A percentile compares a stretch with the other conserved stretches of the same genome.
phyloP scores from a whole-genome alignment of 2,888 invertebrate species.

The Drosophila leonis region DNA sequence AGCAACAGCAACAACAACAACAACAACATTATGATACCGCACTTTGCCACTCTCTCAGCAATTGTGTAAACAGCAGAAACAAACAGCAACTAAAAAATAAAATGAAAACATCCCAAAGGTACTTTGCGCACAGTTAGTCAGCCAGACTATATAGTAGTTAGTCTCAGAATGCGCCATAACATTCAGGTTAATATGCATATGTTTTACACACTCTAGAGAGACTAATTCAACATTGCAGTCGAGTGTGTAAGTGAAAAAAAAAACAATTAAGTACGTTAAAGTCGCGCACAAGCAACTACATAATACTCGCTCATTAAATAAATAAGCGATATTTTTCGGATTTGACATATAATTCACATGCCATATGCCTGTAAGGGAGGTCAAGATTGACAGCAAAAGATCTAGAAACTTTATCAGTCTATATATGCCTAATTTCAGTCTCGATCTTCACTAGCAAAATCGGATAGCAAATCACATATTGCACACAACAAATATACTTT shows the following conservation, averaged over 20 bases:
- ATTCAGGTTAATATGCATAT: constrained; percentile 15
- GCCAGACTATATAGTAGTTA: constrained; percentile 1
- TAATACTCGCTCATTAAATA: background rate
- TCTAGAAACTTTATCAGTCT: background rate
- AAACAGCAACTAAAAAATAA: constrained; percentile 29
- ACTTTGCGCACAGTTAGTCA: constrained; percentile 36
- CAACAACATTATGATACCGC: constrained; percentile 51
- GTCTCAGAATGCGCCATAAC: constrained; percentile 8
- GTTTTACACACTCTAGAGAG: background rate
- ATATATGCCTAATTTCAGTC: background rate
- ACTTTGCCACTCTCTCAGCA: constrained; percentile 57
- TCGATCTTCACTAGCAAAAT: background rate
- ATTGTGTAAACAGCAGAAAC: constrained; percentile 62
- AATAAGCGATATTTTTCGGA: background rate
- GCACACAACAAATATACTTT: background rate
- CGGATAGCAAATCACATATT: background rate
- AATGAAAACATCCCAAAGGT: constrained; percentile 7
- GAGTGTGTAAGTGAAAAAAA: background rate
- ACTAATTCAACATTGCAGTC: no score
- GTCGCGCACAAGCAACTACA: background rate
- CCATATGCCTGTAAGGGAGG: background rate
- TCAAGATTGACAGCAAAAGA: background rate
- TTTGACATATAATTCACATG: background rate
- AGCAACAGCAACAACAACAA: constrained; percentile 13
- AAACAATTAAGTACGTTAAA: background rate